Base-by-base conservation (phyloP, 2,797 vertebrate genomes). In the Myiotriccus ornatus region DNA sequence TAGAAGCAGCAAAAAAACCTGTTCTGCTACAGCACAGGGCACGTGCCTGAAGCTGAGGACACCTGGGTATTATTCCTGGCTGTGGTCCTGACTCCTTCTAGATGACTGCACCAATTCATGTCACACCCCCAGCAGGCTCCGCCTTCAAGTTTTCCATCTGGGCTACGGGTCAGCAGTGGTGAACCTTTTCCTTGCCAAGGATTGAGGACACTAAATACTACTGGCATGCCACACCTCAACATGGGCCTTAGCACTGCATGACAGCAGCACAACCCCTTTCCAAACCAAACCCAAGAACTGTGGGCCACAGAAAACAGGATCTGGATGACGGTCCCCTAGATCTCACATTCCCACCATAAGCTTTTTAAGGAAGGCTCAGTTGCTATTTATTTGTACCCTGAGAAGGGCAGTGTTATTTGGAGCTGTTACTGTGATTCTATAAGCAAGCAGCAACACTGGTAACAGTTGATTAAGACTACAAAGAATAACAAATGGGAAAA, bases 1-100 rank as follows among this genome's bases (percentile, higher is more conserved):
- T 0, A 60, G 35, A 67, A 85, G 28, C 1, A 55, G 35, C 41
- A 82, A 70, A 77, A 77, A 85, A 84, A 17, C 8, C 46, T 87
- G 74, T 50, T 79, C 68, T 84, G 50, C 55, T 84, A 69, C 43
- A 84, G 74, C 24, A 56, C n/a, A 59, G 59, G 49, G 28, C 73
- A 90, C 0, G 0, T 21, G 34, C 28, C 50, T 86, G 80, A 71
- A 84, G 77, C 46, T 82, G 90, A 35, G 55, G 80, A 89, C 59
- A 90, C 91, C 83, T 70, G 47, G 52, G 25, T 82, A 44, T 85
- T 91, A 91, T 79, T 88, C 57, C 87, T 94, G 87, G 73, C 82
- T 84, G 52, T 39, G 43, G 30, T 57, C 34, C 76, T 63, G 30
- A 50, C 65, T 89, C 79, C 69, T 88, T 27, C 65, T 70, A 65